A percentile compares a stretch with the other conserved stretches of the same genome.
Conservation (phyloP, 1,140 invertebrate genomes). For the Radopholus similis region DNA sequence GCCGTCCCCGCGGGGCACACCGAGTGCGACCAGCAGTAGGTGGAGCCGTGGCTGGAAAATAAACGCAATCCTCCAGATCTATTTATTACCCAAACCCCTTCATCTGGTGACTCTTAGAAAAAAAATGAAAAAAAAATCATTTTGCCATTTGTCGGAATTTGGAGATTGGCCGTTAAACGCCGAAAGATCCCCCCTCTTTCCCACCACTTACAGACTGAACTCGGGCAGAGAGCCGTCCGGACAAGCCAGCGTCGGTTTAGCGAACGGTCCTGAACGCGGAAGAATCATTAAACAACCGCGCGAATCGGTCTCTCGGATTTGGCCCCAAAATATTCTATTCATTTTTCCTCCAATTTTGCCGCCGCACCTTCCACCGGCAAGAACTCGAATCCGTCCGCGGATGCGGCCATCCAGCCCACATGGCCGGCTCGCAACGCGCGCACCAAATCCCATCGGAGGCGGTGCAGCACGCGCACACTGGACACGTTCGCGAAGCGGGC, state of each 20-base stretch:
- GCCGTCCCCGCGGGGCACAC: conserved; percentile 38
- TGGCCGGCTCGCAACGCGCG: conserved; percentile 22
- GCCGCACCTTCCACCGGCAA: conserved; percentile 24
- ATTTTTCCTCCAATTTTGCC: not conserved
- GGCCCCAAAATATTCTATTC: not conserved
- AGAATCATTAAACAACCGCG: not conserved
- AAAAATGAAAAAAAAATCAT: too few species aligned
- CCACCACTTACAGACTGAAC: too few species aligned
- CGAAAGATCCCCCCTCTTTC: too few species aligned
- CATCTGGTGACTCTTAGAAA: too few species aligned
- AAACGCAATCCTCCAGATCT: not conserved
- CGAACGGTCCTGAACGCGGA: conserved; percentile 8
- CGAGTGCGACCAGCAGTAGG: conserved; percentile 41
- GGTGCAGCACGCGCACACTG: not conserved
- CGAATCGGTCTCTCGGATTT: not conserved
- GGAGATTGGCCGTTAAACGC: not conserved
- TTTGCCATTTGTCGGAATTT: too few species aligned
- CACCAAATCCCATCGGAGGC: conserved; percentile 19
- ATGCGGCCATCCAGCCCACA: conserved; percentile 26
- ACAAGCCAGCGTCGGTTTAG: conserved; percentile 26
- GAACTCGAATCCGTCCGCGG: conserved; percentile 39
- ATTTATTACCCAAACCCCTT: not conserved
- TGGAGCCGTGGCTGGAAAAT: conserved; percentile 20
- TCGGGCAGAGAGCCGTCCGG: conserved; percentile 39
- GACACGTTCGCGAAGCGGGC: conserved; percentile 24